Percentiles rank a stretch among this genome's conserved stretches.
These are phyloP conservation scores for Ceyx cyanopectus DNA, from an alignment of 2,113 vertebrate species.

Conservation along the genomic window DNA sequence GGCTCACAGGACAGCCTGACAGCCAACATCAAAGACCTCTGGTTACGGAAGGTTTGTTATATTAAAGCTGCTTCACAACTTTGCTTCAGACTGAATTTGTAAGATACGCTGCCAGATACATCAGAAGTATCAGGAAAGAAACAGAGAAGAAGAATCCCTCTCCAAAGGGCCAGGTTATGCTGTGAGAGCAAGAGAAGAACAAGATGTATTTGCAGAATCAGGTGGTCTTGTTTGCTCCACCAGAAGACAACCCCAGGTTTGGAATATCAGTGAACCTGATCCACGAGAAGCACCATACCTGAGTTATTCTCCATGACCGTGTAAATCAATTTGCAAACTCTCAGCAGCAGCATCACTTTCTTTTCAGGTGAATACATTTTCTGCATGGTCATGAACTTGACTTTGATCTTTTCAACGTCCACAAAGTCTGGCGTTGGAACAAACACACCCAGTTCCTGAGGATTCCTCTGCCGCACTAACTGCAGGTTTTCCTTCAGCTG, in stretches of 20 bases:
- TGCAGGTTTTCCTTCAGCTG: constrained; percentile 92
- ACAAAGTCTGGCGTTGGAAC: constrained; percentile 88
- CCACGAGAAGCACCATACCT: constrained; percentile 73
- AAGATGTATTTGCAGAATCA: not conserved
- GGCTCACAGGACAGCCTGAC: not conserved
- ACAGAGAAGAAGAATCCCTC: not conserved
- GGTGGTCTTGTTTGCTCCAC: not conserved
- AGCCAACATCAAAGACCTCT: not conserved
- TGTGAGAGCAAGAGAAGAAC: not conserved
- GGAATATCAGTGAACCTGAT: not conserved
- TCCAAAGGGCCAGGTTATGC: not conserved
- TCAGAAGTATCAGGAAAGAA: not conserved
- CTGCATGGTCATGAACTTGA: constrained; percentile 93
- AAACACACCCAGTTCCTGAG: constrained; percentile 92
- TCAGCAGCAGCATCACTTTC: constrained; percentile 91
- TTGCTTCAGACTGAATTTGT: not conserved
- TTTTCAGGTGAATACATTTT: constrained; percentile 97
- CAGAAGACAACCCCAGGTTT: not conserved
- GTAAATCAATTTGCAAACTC: constrained; percentile 96
- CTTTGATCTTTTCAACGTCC: constrained; percentile 92
- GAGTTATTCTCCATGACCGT: constrained; percentile 98
- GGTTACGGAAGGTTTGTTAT: not conserved
- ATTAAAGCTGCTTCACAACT: not conserved
- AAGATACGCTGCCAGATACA: not conserved
- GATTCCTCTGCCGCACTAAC: constrained; percentile 86